phyloP scores from a whole-genome alignment of 2,888 invertebrate genomes.

The Eristalinus aeneus region DNA sequence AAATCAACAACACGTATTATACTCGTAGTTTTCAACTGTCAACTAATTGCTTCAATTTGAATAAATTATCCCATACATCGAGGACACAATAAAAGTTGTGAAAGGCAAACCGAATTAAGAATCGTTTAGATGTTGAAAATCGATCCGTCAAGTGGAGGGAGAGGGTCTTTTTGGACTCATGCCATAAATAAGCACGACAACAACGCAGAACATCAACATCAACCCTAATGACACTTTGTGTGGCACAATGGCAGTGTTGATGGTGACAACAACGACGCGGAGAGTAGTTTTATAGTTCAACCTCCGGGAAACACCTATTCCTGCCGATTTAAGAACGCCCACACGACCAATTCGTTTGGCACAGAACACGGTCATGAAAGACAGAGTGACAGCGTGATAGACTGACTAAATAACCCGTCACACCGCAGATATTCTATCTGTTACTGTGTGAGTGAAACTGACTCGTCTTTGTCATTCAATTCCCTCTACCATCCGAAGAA shows the following conservation, averaged over 20 bases:
- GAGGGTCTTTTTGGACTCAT: background rate
- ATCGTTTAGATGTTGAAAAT: constrained; percentile 40
- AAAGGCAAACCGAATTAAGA: background rate
- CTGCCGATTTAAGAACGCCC: constrained; percentile 54
- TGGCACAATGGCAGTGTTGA: constrained; percentile 26
- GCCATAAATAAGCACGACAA: constrained; percentile 8
- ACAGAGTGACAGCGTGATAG: constrained; percentile 55
- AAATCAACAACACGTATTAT: constrained; percentile 61
- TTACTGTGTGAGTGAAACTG: constrained; percentile 60
- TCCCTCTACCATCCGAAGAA: background rate
- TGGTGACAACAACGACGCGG: constrained; percentile 10
- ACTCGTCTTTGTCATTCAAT: too few relatives aligned
- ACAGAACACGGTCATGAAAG: constrained; percentile 5
- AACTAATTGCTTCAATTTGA: constrained; percentile 64
- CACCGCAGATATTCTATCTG: constrained; percentile 1
- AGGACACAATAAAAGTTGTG: constrained; percentile 9
- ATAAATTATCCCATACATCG: constrained; percentile 46
- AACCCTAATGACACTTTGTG: constrained; percentile 46
- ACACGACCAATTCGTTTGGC: constrained; percentile 20
- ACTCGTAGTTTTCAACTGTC: constrained; percentile 61
- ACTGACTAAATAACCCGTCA: constrained; percentile 18
- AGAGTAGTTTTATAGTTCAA: constrained; percentile 46
- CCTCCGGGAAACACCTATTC: constrained; percentile 63
- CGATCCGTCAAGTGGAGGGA: constrained; percentile 30
- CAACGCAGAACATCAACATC: constrained; percentile 22